phyloP scores from a whole-genome alignment of 2,888 invertebrate genomes.

The Erebia aethiops region DNA sequence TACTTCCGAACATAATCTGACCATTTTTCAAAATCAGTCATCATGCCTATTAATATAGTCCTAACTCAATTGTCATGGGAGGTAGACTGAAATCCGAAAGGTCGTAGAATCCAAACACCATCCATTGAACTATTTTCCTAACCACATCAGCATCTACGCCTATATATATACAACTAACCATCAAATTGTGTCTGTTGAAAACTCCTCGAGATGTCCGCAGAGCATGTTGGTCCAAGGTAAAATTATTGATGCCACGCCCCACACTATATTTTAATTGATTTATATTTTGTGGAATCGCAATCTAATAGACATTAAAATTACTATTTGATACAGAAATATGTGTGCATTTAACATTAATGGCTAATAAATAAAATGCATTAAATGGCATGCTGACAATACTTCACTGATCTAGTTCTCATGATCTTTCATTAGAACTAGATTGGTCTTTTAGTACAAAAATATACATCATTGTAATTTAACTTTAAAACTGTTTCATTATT shows the following conservation, averaged over 20 bases:
- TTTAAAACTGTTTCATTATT: background rate
- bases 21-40: too few species aligned
- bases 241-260: background rate
- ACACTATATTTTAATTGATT: background rate
- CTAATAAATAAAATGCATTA: background rate
- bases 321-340: conserved; percentile 11
- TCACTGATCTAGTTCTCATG: conserved; percentile 9
- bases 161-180: conserved; percentile 1
- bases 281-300: conserved; percentile 1
- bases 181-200: background rate
- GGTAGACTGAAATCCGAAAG: too few species aligned
- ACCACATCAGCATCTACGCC: too few species aligned
- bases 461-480: background rate
- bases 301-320: conserved; percentile 3
- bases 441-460: conserved; percentile 12
- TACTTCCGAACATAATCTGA: too few species aligned
- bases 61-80: too few species aligned
- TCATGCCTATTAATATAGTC: too few species aligned
- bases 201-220: conserved; percentile 3
- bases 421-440: background rate
- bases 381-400: conserved; percentile 1
- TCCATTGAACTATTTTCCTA: too few species aligned
- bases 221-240: background rate
- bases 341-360: conserved; percentile 9
- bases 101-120: too few species aligned